phyloP scores from a whole-genome alignment of 1,140 invertebrate genomes.

The Stegodyphus dumicola region DNA sequence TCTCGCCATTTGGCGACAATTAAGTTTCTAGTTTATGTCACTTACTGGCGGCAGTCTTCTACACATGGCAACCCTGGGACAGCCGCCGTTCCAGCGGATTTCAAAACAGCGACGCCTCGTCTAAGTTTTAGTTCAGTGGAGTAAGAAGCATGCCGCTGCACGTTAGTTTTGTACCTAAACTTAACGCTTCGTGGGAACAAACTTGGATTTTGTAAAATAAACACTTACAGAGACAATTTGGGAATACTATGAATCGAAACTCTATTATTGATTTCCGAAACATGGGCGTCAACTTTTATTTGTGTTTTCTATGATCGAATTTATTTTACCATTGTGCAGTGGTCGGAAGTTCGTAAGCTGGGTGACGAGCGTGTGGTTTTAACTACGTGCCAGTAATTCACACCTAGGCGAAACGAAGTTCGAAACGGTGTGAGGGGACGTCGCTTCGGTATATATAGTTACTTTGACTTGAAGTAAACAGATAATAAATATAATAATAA shows the following conservation, averaged over 20 bases:
- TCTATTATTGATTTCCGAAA: neutral
- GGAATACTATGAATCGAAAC: neutral
- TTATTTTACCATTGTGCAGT: neutral
- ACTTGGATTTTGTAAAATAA: too few species aligned
- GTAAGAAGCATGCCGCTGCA: neutral
- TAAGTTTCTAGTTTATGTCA: slow-evolving; percentile 40
- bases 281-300: neutral
- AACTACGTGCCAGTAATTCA: slow-evolving; percentile 32
- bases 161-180: neutral
- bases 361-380: neutral
- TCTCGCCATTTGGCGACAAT: slow-evolving; percentile 35
- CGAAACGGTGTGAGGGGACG: too few species aligned
- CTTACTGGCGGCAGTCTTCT: slow-evolving; percentile 36
- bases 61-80: slow-evolving; percentile 6
- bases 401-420: neutral
- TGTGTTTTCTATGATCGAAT: neutral
- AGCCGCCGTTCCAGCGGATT: slow-evolving; percentile 18
- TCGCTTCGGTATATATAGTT: too few species aligned
- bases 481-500: too few species aligned
- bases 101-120: slow-evolving; percentile 46
- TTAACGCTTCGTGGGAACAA: slow-evolving; percentile 1
- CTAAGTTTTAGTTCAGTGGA: slow-evolving; percentile 26
- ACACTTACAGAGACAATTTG: neutral
- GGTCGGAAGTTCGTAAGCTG: neutral
- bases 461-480: too few species aligned